phyloP scores from a whole-genome alignment of 1,140 invertebrate genomes.

The Coenobita brevimanus region DNA sequence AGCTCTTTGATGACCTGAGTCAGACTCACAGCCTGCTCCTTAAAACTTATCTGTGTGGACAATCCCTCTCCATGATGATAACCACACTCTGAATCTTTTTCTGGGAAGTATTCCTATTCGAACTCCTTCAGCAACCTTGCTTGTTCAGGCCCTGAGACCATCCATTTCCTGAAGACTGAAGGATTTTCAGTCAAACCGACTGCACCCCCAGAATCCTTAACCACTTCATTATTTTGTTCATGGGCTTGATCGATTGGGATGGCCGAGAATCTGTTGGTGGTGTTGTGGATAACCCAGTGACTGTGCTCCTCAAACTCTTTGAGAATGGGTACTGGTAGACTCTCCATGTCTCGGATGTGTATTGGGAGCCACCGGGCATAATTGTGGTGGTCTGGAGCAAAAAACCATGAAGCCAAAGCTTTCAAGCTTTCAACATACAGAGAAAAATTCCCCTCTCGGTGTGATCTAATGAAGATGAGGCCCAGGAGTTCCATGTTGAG shows the following conservation, averaged over 20 bases:
- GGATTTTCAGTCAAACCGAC: conserved; percentile 29
- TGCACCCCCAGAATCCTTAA: conserved; percentile 17
- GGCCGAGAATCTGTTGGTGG: conserved; percentile 10
- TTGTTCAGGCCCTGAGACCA: too few species aligned
- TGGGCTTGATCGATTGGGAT: conserved; percentile 18
- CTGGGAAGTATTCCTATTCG: conserved; percentile 11
- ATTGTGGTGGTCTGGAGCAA: too few species aligned
- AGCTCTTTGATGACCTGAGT: conserved; percentile 3
- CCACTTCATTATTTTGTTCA: conserved; percentile 26
- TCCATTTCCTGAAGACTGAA: too few species aligned
- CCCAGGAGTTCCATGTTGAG: conserved; percentile 21
- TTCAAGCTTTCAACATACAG: too few species aligned
- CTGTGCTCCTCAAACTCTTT: conserved; percentile 22
- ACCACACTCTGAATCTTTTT: too few species aligned
- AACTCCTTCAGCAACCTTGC: conserved; percentile 28
- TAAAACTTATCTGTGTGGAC: conserved; percentile 25
- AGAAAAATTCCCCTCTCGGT: too few species aligned
- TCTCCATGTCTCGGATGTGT: too few species aligned
- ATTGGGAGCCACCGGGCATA: conserved; percentile 6
- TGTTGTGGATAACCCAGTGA: conserved; percentile 23
- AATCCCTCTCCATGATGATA: conserved; percentile 25
- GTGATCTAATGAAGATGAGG: too few species aligned
- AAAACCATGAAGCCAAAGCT: too few species aligned
- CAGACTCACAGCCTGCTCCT: too few species aligned
- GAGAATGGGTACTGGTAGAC: too few species aligned